Evolutionary conservation across 1,140 invertebrate species (phyloP), one percentile per base, ranked within the genome.

Genomic region (Drosophila pectinifera): DNA sequence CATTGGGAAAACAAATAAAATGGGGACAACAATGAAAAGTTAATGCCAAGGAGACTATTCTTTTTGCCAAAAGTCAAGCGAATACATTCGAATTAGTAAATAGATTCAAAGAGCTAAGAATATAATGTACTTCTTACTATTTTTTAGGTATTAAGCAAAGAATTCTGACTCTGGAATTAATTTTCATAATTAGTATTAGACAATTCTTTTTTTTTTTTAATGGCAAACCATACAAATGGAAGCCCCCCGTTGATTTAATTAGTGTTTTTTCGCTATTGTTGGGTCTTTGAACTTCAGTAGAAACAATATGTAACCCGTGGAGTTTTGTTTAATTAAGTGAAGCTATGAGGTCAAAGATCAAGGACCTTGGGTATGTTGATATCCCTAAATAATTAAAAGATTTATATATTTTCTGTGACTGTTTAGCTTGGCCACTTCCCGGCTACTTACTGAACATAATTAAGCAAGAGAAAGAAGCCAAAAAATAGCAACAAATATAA

Each of bases 321-420:
- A 67, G 61, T 65, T 53, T 7, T 5, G 28, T 68, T 69, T 54
- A 69, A 65, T 54, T 28, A 31, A 48, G 22, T 26, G 31, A 18
- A 18, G 49, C 42, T 42, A 34, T 57, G 36, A 57, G 64, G 67
- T 70, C 64, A 70, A 20, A 57, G 67, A 39, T 70, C 34, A 16
- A 45, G 46, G 42, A 56, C 41, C 42, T 16, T 5, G 14, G 7
- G 11, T n/a, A 16, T 24, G 11, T n/a, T n/a, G n/a, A n/a, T n/a
- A n/a, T 41, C 31, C 14, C 20, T 8, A 31, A 51, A 24, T 53
- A 42, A 20, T 34, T 18, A 28, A 39, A 64, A 42, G 62, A 68
- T 68, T 67, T 20, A 16, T 18, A 36, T 10, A n/a, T n/a, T n/a
- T n/a, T n/a, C n/a, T 38, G 64, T 63, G 14, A 45, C 28, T 67